These are phyloP conservation scores for Alloscopus bannaensis DNA, from an alignment of 2,888 invertebrate species.

Conservation along the genomic window DNA sequence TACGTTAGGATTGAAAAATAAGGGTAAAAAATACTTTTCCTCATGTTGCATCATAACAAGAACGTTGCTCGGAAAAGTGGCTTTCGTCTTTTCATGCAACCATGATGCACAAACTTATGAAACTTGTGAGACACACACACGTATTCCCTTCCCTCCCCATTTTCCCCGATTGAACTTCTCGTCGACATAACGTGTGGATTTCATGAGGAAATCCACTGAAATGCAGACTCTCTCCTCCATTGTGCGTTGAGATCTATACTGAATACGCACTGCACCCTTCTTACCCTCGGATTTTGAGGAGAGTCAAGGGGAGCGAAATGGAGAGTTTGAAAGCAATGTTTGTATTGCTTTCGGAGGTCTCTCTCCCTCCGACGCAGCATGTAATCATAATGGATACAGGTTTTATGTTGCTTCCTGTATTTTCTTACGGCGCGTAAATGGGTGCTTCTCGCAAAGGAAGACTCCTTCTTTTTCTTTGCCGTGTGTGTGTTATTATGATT, in stretches of 20 bases:
- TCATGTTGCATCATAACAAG: no score
- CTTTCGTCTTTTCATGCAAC: no score
- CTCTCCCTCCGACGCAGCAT: not conserved
- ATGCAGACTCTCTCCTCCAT: constrained; percentile 7
- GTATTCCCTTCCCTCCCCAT: constrained; percentile 37
- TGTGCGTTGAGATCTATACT: not conserved
- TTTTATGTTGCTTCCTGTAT: no score
- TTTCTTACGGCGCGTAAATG: no score
- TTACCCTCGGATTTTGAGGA: not conserved
- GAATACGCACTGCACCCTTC: not conserved
- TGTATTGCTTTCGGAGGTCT: not conserved
- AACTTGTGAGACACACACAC: no score
- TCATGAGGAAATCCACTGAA: constrained; percentile 1
- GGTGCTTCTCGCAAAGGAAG: no score
- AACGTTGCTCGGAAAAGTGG: no score
- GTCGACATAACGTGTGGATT: no score
- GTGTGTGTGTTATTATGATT: no score
- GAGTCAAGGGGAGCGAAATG: not conserved
- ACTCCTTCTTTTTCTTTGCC: no score
- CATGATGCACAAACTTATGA: no score
- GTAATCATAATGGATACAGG: no score
- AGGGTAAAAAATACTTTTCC: not conserved
- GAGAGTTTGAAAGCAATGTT: not conserved
- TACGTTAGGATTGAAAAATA: not conserved
- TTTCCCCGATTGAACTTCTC: constrained; percentile 37